Conservation (phyloP, 2,113 vertebrate genomes). For the Gobiocypris rarus region DNA sequence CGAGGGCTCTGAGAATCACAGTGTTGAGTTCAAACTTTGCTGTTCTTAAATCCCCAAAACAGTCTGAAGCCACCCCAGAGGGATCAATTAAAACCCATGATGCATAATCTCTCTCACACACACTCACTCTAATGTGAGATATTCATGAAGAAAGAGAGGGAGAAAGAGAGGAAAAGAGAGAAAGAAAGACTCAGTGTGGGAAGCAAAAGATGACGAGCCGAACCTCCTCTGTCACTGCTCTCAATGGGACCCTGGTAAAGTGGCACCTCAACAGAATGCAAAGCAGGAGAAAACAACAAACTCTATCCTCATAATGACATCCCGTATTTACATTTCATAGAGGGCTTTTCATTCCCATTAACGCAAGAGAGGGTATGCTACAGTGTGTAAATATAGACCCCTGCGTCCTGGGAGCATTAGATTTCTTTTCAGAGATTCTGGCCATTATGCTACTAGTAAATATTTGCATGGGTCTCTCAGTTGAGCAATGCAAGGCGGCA, state of each 20-base stretch:
- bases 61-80: slow-evolving; percentile 69
- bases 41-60: slow-evolving; percentile 61
- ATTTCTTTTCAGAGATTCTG: neutral
- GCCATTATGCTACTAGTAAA: neutral
- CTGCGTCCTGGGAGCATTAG: slow-evolving; percentile 16
- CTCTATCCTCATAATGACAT: slow-evolving; percentile 40
- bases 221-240: slow-evolving; percentile 39
- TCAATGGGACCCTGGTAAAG: slow-evolving; percentile 49
- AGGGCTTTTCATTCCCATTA: slow-evolving; percentile 18
- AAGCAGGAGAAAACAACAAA: slow-evolving; percentile 55
- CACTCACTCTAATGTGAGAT: slow-evolving; percentile 49
- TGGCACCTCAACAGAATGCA: slow-evolving; percentile 53
- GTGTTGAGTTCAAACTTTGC: slow-evolving; percentile 62
- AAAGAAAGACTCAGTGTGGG: slow-evolving; percentile 29
- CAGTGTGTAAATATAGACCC: slow-evolving; percentile 3
- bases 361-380: neutral
- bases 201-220: slow-evolving; percentile 23
- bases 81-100: slow-evolving; percentile 78
- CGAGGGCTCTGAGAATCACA: slow-evolving; percentile 62
- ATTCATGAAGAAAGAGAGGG: slow-evolving; percentile 60
- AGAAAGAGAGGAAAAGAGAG: neutral
- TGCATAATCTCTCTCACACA: slow-evolving; percentile 68
- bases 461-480: neutral
- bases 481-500: neutral
- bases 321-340: slow-evolving; percentile 50